phyloP scores from a whole-genome alignment of 2,113 vertebrate genomes.

The Hymenochirus boettgeri region DNA sequence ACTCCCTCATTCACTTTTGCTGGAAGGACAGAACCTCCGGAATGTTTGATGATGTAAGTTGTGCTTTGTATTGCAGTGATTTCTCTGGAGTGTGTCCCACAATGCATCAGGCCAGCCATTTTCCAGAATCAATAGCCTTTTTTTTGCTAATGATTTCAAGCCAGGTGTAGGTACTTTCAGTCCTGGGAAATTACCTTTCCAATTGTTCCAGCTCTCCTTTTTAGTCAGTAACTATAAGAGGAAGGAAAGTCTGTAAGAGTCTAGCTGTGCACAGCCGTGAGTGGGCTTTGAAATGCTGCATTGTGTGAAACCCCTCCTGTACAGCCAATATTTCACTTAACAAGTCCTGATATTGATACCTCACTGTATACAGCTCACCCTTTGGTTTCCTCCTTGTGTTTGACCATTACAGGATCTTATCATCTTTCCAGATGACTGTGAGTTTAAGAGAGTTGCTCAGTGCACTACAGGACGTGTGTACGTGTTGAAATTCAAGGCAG shows the following conservation, averaged over 20 bases:
- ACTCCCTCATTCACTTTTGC: constrained; percentile 96
- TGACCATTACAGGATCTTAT: constrained; percentile 78
- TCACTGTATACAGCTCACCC: not conserved
- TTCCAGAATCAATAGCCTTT: not conserved
- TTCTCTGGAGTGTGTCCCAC: too few relatives aligned
- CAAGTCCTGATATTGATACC: too few relatives aligned
- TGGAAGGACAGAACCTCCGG: constrained; percentile 94
- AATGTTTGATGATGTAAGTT: constrained; percentile 85
- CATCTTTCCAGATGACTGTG: constrained; percentile 95
- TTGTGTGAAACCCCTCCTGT: constrained; percentile 3
- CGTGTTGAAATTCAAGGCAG: constrained; percentile 93
- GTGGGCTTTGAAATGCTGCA: not conserved
- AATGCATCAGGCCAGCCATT: not conserved
- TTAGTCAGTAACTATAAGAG: not conserved
- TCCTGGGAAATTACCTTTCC: not conserved
- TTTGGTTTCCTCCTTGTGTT: constrained; percentile 1
- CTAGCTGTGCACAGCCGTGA: constrained; percentile 22
- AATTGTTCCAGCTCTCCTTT: not conserved
- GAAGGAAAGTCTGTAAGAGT: too few relatives aligned
- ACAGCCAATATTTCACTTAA: constrained; percentile 8
- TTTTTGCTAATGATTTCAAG: not conserved
- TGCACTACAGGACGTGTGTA: constrained; percentile 91
- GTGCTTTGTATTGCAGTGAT: too few relatives aligned
- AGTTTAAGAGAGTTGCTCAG: constrained; percentile 91
- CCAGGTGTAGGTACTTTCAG: not conserved